Evolutionary conservation across 2,797 vertebrate genomes (phyloP), one percentile per base, ranked within the genome.

Genomic region (Sebastes iracundus): DNA sequence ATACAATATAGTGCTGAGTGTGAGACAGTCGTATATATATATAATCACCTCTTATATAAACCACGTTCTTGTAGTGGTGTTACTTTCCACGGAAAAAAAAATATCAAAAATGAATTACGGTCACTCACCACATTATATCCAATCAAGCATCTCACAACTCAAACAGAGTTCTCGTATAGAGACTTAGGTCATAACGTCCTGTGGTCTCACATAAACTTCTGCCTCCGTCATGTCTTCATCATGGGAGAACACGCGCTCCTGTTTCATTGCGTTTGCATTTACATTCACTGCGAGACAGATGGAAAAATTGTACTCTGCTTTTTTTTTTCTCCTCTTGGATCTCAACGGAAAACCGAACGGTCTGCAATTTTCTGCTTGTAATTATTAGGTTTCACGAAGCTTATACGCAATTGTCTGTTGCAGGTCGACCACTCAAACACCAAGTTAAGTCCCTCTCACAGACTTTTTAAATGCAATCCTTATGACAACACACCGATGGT

Each of bases 311-410:
- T 86, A 80, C 67, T 30, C 11, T 65, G 63, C 42, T 80, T 83
- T 77, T 88, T 81, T 84, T 84, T 66, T 64, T 18, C 78, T 91
- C 69, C 75, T 70, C 33, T 82, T 81, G 89, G 83, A 89, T 87
- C 84, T 90, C 69, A 75, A 79, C 80, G 96, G 94, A 95, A 96
- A 96, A 94, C 86, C 89, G 88, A 93, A 88, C 87, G 52, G 85
- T 91, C 90, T 90, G 72, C 88, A 90, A 92, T 95, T 93, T 95
- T 94, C 87, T 91, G 84, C 84, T 84, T 93, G 93, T 95, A 95
- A 95, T 95, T 95, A 95, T 95, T 93, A 95, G 94, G 89, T 95
- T 93, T 93, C 82, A 71, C 53, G 7, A 94, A 88, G 80, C 87
- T 93, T 87, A 85, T 85, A 77, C 35, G 77, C 82, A 92, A 94